phyloP scores from a whole-genome alignment of 2,113 vertebrate genomes.

The Chlorocebus sabaeus region DNA sequence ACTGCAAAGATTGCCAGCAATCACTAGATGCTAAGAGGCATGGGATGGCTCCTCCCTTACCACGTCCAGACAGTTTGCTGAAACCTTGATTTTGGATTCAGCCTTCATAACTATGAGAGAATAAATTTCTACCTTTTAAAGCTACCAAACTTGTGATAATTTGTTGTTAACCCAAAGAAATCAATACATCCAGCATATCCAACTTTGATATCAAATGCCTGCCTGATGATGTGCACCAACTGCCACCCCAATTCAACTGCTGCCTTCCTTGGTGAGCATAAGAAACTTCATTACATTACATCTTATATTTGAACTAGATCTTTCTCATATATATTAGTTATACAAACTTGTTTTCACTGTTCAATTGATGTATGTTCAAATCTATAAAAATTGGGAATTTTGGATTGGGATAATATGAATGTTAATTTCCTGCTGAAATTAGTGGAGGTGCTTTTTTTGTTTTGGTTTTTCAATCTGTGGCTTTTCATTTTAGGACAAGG shows the following conservation, averaged over 20 bases:
- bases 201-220: neutral
- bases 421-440: neutral
- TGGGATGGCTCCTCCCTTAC: neutral
- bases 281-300: neutral
- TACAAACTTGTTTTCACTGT: neutral
- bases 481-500: neutral
- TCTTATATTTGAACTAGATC: neutral
- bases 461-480: neutral
- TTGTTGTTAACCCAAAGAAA: neutral
- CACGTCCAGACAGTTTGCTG: neutral
- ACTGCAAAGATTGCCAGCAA: neutral
- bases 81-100: neutral
- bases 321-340: neutral
- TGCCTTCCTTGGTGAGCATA: neutral
- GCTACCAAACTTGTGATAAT: neutral
- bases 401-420: neutral
- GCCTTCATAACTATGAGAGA: neutral
- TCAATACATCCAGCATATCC: neutral
- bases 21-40: neutral
- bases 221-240: neutral
- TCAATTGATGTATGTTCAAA: neutral
- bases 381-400: neutral
- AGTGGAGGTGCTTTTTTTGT: neutral
- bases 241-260: neutral
- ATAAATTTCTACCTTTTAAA: neutral